Percentiles rank a stretch among this genome's conserved stretches.
Evolutionary conservation across 2,113 vertebrate genomes (phyloP).

Genomic region (Hipposideros armiger): DNA sequence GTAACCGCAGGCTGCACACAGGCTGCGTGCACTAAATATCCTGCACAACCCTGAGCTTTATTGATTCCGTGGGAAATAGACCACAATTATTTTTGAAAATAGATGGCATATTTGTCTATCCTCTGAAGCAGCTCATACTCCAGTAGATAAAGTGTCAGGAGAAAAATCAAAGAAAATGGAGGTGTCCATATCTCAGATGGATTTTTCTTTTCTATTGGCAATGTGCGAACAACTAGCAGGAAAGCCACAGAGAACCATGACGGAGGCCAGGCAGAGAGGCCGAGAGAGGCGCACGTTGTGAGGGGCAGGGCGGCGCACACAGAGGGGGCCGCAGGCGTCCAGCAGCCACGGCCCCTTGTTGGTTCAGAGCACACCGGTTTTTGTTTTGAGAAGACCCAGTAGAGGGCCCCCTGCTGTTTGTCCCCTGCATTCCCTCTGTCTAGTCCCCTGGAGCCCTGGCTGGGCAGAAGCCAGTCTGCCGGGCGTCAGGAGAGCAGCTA

Average conservation of each 20-base stretch:
- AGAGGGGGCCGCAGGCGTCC: background rate
- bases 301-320: accelerated
- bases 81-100: constrained; percentile 72
- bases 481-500: background rate
- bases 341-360: accelerated
- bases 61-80: constrained; percentile 74
- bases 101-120: constrained; percentile 58
- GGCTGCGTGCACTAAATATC: background rate
- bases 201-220: constrained; percentile 54
- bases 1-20: background rate
- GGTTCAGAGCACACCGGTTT: accelerated
- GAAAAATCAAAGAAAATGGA: constrained; percentile 79
- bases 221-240: background rate
- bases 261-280: background rate
- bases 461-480: no score
- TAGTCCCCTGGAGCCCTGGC: background rate
- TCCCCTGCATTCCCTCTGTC: accelerated
- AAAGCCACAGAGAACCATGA: background rate
- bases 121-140: constrained; percentile 65
- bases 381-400: background rate
- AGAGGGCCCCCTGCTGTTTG: accelerated
- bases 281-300: accelerated
- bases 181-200: constrained; percentile 62
- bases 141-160: constrained; percentile 76
- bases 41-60: background rate